Base-by-base conservation (phyloP, 2,113 vertebrate species). In the Eurystomus gularis region DNA sequence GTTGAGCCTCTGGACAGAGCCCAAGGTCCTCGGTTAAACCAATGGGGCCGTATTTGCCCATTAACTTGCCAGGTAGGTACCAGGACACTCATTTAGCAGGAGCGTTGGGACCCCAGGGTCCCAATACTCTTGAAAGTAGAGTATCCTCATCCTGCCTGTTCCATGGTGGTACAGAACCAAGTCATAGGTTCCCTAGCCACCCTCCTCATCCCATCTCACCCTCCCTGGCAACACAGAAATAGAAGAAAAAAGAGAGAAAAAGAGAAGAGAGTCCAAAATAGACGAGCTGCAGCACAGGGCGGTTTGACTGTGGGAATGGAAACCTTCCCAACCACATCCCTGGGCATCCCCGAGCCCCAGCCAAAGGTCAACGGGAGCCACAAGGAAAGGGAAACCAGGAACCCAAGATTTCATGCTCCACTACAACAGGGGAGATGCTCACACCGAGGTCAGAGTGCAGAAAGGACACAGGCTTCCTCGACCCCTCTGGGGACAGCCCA, bases 161-260 rank as follows among this genome's bases (percentile, higher is more conserved):
- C 49, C 4, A 0, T 20, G 24, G 58, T 1, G 11, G 28, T 17
- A 26, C 1, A 0, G 44, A 19, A 51, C 20, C n/a, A 26, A 64
- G 71, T 1, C n/a, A 46, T 4, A 28, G 44, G n/a, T 72, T 58
- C 28, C 9, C 37, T 20, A 10, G 24, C 33, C 9, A 1, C 10
- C 33, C 55, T 26, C 64, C 18, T 13, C 49, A 31, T 25, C 29
- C 17, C 48, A 62, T 44, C 55, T 48, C 48, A 21, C 55, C 26
- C 25, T 49, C 33, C 42, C 12, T 7, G 17, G 70, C 9, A 44
- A 52, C 33, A 25, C 1, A 29, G 46, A 8, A 91, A 84, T 2
- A 40, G 17, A 15, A 29, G 13, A 7, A 40, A 33, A 57, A 40
- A 10, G 13, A 81, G 40, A 31, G 11, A 0, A 55, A 35, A 61